Percentiles rank a stretch among this genome's conserved stretches.
These are phyloP conservation scores for Bostrychus sinensis DNA, from an alignment of 2,113 vertebrate species.

Conservation along the genomic window DNA sequence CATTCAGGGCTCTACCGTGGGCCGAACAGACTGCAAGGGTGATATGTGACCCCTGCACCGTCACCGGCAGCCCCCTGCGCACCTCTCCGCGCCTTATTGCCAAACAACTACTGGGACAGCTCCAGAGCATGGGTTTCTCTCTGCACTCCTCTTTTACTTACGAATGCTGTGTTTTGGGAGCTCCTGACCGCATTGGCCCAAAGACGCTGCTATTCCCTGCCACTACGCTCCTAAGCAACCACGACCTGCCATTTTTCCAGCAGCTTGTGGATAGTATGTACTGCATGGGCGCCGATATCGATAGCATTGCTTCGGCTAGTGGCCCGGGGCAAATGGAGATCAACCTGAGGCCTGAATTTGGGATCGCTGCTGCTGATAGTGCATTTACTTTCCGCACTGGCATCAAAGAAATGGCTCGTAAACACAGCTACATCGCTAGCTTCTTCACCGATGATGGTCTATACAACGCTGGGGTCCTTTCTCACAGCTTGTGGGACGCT, in stretches of 20 bases:
- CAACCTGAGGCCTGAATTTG: slow-evolving; percentile 87
- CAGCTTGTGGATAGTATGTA: slow-evolving; percentile 91
- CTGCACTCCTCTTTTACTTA: slow-evolving; percentile 89
- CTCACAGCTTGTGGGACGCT: slow-evolving; percentile 90
- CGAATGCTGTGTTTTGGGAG: slow-evolving; percentile 89
- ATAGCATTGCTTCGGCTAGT: slow-evolving; percentile 89
- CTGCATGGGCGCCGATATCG: slow-evolving; percentile 88
- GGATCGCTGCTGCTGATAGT: slow-evolving; percentile 86
- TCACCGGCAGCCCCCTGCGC: slow-evolving; percentile 83
- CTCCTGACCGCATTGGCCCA: slow-evolving; percentile 85
- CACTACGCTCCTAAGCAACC: slow-evolving; percentile 86
- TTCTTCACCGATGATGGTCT: slow-evolving; percentile 88
- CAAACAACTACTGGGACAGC: slow-evolving; percentile 86
- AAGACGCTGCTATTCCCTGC: slow-evolving; percentile 90
- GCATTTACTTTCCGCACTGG: slow-evolving; percentile 93
- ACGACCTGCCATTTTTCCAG: slow-evolving; percentile 90
- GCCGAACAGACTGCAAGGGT: slow-evolving; percentile 88
- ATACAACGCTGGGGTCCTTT: slow-evolving; percentile 86
- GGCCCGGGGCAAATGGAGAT: slow-evolving; percentile 93
- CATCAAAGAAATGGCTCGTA: slow-evolving; percentile 92
- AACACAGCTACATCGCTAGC: slow-evolving; percentile 88
- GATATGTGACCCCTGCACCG: slow-evolving; percentile 91
- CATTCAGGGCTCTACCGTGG: slow-evolving; percentile 89
- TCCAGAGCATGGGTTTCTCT: slow-evolving; percentile 86
- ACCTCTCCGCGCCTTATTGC: slow-evolving; percentile 90